phyloP scores from a whole-genome alignment of 2,888 invertebrate genomes.

The Megalurothrips usitatus region DNA sequence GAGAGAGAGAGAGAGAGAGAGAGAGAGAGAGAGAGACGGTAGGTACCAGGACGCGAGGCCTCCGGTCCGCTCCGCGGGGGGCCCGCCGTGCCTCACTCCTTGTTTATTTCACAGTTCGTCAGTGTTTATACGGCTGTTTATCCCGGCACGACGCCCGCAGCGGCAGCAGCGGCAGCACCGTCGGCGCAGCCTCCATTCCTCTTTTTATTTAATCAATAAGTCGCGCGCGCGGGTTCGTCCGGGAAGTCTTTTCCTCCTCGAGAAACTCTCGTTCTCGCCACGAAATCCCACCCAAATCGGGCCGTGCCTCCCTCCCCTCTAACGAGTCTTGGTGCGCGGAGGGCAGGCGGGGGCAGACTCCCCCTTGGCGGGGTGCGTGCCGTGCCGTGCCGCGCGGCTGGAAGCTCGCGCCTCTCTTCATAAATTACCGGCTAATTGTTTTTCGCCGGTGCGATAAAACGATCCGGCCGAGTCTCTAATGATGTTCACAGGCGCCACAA shows the following conservation, averaged over 20 bases:
- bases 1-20: slow-evolving; percentile 14
- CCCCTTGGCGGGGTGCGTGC: too few species aligned
- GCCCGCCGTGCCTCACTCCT: background rate
- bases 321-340: too few species aligned
- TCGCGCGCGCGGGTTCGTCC: background rate
- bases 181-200: too few species aligned
- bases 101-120: slow-evolving; percentile 13
- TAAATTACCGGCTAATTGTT: background rate
- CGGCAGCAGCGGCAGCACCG: background rate
- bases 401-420: background rate
- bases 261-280: too few species aligned
- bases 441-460: background rate
- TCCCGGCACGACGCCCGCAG: background rate
- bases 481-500: too few species aligned
- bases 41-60: background rate
- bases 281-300: too few species aligned
- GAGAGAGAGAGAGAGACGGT: background rate
- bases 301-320: too few species aligned
- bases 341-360: too few species aligned
- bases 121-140: slow-evolving; percentile 18
- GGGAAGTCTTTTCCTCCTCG: too few species aligned
- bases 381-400: too few species aligned
- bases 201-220: slow-evolving; percentile 5
- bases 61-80: background rate
- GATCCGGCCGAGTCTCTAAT: background rate